phyloP scores from a whole-genome alignment of 2,797 vertebrate species.

The Neoniphon sammara region DNA sequence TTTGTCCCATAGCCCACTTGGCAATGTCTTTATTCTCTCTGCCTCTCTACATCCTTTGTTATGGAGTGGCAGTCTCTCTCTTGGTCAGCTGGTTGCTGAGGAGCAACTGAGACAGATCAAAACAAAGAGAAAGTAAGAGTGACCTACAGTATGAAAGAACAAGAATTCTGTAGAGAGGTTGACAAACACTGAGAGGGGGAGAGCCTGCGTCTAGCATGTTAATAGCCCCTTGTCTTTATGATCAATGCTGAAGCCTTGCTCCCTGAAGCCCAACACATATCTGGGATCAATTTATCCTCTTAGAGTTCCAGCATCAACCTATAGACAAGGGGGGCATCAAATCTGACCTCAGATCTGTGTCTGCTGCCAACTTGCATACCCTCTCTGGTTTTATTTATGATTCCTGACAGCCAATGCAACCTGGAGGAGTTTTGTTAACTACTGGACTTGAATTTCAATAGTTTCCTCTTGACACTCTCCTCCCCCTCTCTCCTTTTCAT shows the following conservation, averaged over 20 bases:
- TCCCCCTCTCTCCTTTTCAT: background rate
- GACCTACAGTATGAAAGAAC: no score
- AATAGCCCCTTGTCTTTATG: conserved; percentile 14
- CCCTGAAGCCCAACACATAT: background rate
- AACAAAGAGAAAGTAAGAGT: background rate
- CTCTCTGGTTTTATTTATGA: background rate
- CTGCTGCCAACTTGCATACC: background rate
- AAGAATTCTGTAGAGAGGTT: conserved; percentile 14
- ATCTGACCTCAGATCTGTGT: conserved; percentile 15
- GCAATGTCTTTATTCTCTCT: background rate
- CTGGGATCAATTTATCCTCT: background rate
- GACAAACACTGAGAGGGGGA: conserved; percentile 33
- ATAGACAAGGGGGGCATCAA: background rate
- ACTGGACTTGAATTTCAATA: conserved; percentile 19
- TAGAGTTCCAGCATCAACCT: background rate
- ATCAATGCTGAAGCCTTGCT: background rate
- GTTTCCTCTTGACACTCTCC: background rate
- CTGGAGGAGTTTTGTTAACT: background rate
- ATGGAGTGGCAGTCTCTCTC: background rate
- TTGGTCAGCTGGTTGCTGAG: background rate
- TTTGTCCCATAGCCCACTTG: background rate
- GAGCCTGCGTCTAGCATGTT: conserved; percentile 25
- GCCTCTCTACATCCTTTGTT: background rate
- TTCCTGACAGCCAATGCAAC: background rate
- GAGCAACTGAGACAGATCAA: background rate